Evolutionary conservation across 2,888 invertebrate genomes (phyloP).

Genomic region (Agrilus mali): DNA sequence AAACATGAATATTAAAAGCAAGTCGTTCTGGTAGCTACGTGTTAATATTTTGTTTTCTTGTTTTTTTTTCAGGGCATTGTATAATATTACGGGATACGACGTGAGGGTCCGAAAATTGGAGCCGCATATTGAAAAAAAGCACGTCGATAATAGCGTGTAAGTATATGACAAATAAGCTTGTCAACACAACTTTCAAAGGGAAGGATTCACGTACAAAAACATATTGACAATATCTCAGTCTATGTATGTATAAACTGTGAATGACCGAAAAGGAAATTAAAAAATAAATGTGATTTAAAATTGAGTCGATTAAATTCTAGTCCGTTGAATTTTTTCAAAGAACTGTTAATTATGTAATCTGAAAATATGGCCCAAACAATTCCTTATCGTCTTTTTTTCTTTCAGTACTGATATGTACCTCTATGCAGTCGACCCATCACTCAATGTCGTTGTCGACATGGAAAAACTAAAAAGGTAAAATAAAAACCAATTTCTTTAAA

Average conservation of each 20-base stretch:
- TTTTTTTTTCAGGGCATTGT: constrained; percentile 40
- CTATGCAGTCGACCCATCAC: constrained; percentile 71
- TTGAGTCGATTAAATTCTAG: too few species aligned
- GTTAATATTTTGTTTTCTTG: constrained; percentile 2
- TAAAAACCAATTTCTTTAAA: background rate
- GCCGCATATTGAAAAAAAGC: constrained; percentile 53
- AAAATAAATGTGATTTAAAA: too few species aligned
- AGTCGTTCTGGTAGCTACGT: background rate
- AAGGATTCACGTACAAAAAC: too few species aligned
- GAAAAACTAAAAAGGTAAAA: constrained; percentile 55
- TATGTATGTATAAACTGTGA: too few species aligned
- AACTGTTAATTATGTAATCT: too few species aligned
- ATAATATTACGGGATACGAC: constrained; percentile 64
- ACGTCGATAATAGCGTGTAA: constrained; percentile 55
- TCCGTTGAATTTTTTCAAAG: too few species aligned
- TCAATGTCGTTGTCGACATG: constrained; percentile 72
- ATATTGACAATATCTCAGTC: too few species aligned
- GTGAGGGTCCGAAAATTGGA: constrained; percentile 67
- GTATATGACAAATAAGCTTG: constrained; percentile 22
- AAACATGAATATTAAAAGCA: background rate
- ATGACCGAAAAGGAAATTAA: too few species aligned
- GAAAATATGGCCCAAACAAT: too few species aligned
- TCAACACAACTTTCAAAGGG: too few species aligned
- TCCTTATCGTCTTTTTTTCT: constrained; percentile 20
- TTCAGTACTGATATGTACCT: constrained; percentile 74